Conservation (phyloP, 35 echinoderm and acorn worm species). For the Eucidaris tribuloides region DNA sequence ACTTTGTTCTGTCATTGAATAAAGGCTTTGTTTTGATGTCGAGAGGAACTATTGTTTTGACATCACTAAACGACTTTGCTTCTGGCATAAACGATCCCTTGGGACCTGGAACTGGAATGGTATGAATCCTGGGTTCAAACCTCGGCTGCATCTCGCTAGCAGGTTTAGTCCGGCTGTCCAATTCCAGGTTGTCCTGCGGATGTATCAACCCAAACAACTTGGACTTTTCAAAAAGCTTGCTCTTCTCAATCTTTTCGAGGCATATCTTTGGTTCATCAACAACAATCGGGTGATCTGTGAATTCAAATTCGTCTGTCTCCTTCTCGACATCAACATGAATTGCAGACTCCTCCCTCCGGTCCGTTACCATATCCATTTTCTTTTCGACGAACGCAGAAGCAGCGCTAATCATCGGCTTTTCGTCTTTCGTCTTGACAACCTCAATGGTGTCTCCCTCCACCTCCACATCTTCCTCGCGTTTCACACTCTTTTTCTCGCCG, state of each 20-base stretch:
- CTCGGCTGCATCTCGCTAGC: not conserved
- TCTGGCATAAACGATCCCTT: not conserved
- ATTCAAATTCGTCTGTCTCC: conserved; percentile 26
- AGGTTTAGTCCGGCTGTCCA: not conserved
- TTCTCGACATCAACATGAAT: conserved; percentile 24
- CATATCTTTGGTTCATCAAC: conserved; percentile 17
- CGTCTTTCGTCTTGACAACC: conserved; percentile 3
- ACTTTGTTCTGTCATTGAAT: not conserved
- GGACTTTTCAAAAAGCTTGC: conserved; percentile 19
- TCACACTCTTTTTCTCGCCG: not conserved
- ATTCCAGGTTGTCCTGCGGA: not conserved
- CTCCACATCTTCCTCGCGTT: not conserved
- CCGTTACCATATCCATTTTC: too few relatives aligned
- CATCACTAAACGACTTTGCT: not conserved
- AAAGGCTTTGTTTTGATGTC: not conserved
- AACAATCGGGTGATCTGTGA: not conserved
- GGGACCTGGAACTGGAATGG: too few relatives aligned
- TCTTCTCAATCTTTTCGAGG: conserved; percentile 23
- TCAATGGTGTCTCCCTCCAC: not conserved
- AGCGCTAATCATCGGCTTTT: too few relatives aligned
- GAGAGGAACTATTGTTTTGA: not conserved
- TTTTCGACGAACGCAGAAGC: too few relatives aligned
- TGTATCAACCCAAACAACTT: not conserved
- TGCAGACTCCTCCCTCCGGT: too few relatives aligned
- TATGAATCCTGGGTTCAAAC: not conserved